Base-by-base conservation (phyloP, 2,888 invertebrate species). In the Steinernema scapterisci region DNA sequence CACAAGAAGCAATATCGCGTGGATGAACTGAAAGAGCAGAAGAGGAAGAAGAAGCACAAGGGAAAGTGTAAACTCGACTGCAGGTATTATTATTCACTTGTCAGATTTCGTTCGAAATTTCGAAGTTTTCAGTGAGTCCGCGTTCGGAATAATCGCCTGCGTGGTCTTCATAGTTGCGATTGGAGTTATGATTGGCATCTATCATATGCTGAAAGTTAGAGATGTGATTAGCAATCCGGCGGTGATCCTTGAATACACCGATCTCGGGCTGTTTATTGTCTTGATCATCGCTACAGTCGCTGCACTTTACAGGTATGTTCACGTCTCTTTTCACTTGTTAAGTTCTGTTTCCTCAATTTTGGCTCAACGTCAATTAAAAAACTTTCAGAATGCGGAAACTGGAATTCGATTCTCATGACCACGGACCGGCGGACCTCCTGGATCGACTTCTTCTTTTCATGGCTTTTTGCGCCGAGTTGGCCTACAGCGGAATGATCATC, bases 21-120 rank as follows among this genome's bases (percentile, higher is more conserved):
- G 74, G 63, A 77, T 72, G 51, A 77, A 72, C 43, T 74, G 72
- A 72, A 77, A 72, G 75, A 77, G 75, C 44, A 75, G 72, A 74
- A 75, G 16, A 71, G 72, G 31, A 76, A 74, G 72, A 75, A 78
- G 23, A 76, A 76, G 31, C 25, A 75, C 44, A 54, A 73, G 23
- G 70, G 72, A 13, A 38, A 31, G 19, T 63, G 63, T 16, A 63
- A 63, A 31, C 38, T 63, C 6, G 63, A 63, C 38, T 63, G 63
- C 63, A 63, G 63, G 63, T 63, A 48, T 16, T 48, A n/a, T n/a
- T n/a, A n/a, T n/a, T n/a, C n/a, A n/a, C n/a, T n/a, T n/a, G n/a
- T n/a, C n/a, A n/a, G n/a, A n/a, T n/a, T n/a, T 5, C n/a, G n/a
- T 48, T 48, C 6, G n/a, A n/a, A n/a, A n/a, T n/a, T n/a, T n/a